Evolutionary conservation across 1,140 invertebrate genomes (phyloP).

Genomic region (Pygmarrhopalites habei): DNA sequence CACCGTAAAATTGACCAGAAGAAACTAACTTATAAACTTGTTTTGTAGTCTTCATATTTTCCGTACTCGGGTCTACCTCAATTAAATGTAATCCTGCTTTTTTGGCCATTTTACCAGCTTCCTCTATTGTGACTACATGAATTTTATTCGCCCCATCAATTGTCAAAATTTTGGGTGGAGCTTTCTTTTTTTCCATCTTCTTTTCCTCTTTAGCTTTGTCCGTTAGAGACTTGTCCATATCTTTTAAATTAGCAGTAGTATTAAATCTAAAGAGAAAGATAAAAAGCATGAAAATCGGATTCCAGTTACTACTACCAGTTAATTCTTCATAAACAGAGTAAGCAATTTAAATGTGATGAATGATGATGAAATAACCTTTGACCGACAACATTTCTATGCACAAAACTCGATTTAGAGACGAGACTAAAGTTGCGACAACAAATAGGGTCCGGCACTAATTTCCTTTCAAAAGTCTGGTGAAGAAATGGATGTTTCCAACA

Average conservation of each 20-base stretch:
- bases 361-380: too few species aligned
- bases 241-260: not conserved
- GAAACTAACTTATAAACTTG: constrained; percentile 29
- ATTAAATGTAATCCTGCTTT: constrained; percentile 17
- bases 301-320: too few species aligned
- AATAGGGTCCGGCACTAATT: too few species aligned
- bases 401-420: too few species aligned
- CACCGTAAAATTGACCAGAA: constrained; percentile 9
- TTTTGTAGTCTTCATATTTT: constrained; percentile 22
- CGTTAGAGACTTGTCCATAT: not conserved
- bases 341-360: too few species aligned
- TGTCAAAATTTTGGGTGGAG: constrained; percentile 20
- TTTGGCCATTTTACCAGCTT: constrained; percentile 34
- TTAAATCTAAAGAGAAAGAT: not conserved
- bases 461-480: too few species aligned
- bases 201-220: constrained; percentile 4
- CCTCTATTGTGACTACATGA: constrained; percentile 18
- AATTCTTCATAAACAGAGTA: too few species aligned
- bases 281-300: not conserved
- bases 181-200: constrained; percentile 15
- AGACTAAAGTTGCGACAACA: too few species aligned
- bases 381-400: too few species aligned
- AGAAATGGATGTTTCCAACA: too few species aligned
- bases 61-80: not conserved
- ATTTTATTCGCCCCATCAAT: constrained; percentile 13